These are phyloP conservation scores for Oegoconia quadripuncta DNA, from an alignment of 2,888 invertebrate genomes.

Conservation along the genomic window DNA sequence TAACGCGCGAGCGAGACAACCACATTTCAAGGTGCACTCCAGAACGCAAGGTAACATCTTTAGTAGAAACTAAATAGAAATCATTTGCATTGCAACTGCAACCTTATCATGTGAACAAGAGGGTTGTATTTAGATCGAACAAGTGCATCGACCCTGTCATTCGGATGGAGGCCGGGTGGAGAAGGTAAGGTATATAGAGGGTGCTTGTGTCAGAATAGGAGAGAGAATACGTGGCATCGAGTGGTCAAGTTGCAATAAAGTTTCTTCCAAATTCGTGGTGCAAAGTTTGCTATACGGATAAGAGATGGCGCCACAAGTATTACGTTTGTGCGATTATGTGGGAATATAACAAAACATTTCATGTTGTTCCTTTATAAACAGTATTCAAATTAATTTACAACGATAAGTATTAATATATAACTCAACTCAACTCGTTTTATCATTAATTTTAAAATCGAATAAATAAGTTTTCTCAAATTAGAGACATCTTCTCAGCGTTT, in stretches of 20 bases:
- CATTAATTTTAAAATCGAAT: too few species aligned
- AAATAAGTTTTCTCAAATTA: too few species aligned
- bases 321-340: conserved; percentile 20
- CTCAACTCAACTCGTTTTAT: too few species aligned
- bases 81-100: conserved; percentile 67
- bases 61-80: conserved; percentile 42
- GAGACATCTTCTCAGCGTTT: too few species aligned
- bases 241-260: conserved; percentile 56
- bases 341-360: too few species aligned
- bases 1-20: conserved; percentile 61
- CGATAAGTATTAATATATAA: too few species aligned
- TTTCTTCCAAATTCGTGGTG: conserved; percentile 47
- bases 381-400: too few species aligned
- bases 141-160: conserved; percentile 40
- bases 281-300: conserved; percentile 43
- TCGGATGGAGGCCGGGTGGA: conserved; percentile 40
- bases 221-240: conserved; percentile 41
- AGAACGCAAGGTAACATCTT: conserved; percentile 49
- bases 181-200: conserved; percentile 40
- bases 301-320: conserved; percentile 65
- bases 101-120: conserved; percentile 51
- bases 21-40: conserved; percentile 64
- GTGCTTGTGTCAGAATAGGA: conserved; percentile 43
- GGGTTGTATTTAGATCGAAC: conserved; percentile 55
- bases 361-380: too few species aligned